These are phyloP conservation scores for Tiliacea aurago DNA, from an alignment of 2,888 invertebrate species.

Conservation along the genomic window DNA sequence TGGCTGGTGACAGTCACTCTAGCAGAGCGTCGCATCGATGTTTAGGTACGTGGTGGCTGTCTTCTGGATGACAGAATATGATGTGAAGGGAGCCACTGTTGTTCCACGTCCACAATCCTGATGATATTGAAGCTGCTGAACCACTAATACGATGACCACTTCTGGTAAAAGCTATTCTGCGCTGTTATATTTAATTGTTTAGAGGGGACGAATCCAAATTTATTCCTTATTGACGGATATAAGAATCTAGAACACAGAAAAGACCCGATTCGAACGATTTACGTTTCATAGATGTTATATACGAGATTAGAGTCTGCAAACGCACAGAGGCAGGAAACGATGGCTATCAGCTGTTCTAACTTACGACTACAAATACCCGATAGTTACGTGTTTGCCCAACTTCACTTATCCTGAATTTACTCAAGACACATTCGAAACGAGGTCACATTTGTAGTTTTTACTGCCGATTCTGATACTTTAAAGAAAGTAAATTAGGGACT, in stretches of 20 bases:
- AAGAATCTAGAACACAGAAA: background rate
- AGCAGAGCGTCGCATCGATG: no score
- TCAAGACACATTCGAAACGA: background rate
- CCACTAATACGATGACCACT: no score
- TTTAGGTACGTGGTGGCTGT: no score
- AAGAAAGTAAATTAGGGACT: no score
- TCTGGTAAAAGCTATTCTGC: no score
- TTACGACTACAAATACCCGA: slow-evolving; percentile 25
- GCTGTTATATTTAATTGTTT: background rate
- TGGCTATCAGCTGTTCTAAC: slow-evolving; percentile 9
- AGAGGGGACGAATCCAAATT: background rate
- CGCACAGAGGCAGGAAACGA: slow-evolving; percentile 27
- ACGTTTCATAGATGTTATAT: slow-evolving; percentile 16
- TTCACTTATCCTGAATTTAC: slow-evolving; percentile 10
- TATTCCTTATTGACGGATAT: background rate
- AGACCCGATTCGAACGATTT: background rate
- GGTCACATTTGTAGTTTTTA: background rate
- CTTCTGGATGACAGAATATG: no score
- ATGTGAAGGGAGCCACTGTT: no score
- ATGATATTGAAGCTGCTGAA: no score
- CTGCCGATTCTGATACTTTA: background rate
- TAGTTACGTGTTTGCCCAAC: slow-evolving; percentile 28
- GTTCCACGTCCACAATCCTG: no score
- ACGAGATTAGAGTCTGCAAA: slow-evolving; percentile 21
- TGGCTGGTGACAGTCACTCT: no score